Evolutionary conservation across 2,888 invertebrate genomes (phyloP).

Genomic region (Drosophila diplacantha): DNA sequence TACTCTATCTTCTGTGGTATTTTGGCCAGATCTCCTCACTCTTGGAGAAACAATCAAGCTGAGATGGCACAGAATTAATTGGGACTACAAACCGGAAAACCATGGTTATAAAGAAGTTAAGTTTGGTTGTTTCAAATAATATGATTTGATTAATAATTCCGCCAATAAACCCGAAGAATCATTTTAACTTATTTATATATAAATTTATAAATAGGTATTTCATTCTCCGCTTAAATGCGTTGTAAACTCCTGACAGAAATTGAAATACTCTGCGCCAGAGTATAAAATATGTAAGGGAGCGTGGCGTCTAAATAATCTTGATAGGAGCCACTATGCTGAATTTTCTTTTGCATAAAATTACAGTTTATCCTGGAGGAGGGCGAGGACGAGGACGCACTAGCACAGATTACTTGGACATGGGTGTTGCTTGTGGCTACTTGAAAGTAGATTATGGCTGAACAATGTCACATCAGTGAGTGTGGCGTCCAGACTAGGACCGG

Average conservation of each 20-base stretch:
- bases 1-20: background rate
- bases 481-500: constrained; percentile 42
- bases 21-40: background rate
- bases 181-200: too few species aligned
- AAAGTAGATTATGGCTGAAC: constrained; percentile 61
- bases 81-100: too few species aligned
- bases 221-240: background rate
- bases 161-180: too few species aligned
- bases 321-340: constrained; percentile 43
- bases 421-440: constrained; percentile 69
- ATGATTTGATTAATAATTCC: too few species aligned
- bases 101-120: too few species aligned
- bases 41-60: background rate
- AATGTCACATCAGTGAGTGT: constrained; percentile 53
- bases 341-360: constrained; percentile 69
- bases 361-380: constrained; percentile 54
- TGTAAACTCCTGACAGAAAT: background rate
- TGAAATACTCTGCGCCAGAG: background rate
- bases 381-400: constrained; percentile 26
- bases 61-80: background rate
- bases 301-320: constrained; percentile 54
- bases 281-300: constrained; percentile 26
- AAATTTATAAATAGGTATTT: background rate
- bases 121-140: too few species aligned
- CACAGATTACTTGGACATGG: constrained; percentile 58